phyloP scores from a whole-genome alignment of 1,140 invertebrate species.

The Drosophila repletoides region DNA sequence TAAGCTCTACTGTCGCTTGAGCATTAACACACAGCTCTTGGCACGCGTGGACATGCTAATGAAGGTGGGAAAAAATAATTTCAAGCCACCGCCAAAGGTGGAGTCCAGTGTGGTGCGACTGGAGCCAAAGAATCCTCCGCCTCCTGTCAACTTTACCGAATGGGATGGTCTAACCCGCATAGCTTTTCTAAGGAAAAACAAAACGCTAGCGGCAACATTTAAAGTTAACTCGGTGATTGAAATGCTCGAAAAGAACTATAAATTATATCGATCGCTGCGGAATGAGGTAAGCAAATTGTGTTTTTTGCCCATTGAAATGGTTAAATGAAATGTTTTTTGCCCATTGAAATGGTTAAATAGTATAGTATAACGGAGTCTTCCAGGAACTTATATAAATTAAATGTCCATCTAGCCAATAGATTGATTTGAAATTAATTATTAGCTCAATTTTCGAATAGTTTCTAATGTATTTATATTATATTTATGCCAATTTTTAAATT shows the following conservation, averaged over 20 bases:
- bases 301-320: background rate
- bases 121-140: slow-evolving; percentile 98
- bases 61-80: slow-evolving; percentile 99
- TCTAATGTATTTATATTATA: no score
- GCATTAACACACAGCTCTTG: slow-evolving; percentile 97
- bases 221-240: slow-evolving; percentile 92
- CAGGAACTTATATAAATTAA: no score
- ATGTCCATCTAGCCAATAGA: no score
- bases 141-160: slow-evolving; percentile 97
- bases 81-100: slow-evolving; percentile 98
- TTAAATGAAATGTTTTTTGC: no score
- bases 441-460: no score
- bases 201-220: slow-evolving; percentile 93
- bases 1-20: slow-evolving; percentile 98
- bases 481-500: no score
- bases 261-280: slow-evolving; percentile 91
- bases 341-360: no score
- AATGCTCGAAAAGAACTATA: slow-evolving; percentile 96
- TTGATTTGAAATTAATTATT: no score
- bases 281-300: slow-evolving; percentile 87
- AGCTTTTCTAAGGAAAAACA: slow-evolving; percentile 97
- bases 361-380: no score
- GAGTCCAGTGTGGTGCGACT: slow-evolving; percentile 99
- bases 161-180: slow-evolving; percentile 99
- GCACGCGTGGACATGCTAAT: slow-evolving; percentile 98